Percentiles rank a stretch among this genome's conserved stretches.
Conservation (phyloP, 2,797 vertebrate genomes). For the Xerus rutilus region DNA sequence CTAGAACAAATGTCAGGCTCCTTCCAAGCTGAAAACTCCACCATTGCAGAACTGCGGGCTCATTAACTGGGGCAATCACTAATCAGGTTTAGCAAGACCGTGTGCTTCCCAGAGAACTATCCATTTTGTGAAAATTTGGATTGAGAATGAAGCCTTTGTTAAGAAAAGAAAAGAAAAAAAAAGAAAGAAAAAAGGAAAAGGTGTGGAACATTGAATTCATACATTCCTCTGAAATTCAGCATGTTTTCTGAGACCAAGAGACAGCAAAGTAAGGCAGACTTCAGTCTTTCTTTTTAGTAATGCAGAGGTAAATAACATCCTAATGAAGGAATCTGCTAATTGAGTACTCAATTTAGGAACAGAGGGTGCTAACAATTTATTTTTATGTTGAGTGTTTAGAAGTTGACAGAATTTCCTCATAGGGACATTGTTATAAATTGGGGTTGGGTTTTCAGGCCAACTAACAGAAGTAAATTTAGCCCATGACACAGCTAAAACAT, state of each 20-base stretch:
- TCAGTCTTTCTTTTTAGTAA: not conserved
- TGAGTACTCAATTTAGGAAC: conserved; percentile 25
- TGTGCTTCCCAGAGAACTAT: not conserved
- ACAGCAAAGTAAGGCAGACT: not conserved
- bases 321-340: conserved; percentile 57
- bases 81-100: not conserved
- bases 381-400: conserved; percentile 62
- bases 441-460: not conserved
- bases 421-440: not conserved
- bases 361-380: conserved; percentile 36
- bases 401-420: conserved; percentile 53
- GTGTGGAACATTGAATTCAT: not conserved
- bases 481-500: not conserved
- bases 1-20: not conserved
- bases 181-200: no score
- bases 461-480: not conserved
- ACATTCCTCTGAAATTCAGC: conserved; percentile 33
- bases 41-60: not conserved
- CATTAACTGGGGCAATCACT: not conserved
- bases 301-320: not conserved
- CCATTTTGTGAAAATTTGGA: not conserved
- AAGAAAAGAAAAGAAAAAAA: not conserved
- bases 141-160: not conserved
- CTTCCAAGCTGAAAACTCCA: not conserved
- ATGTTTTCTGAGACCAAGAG: not conserved